These are phyloP conservation scores for Lutjanus campechanus DNA, from an alignment of 2,797 vertebrate genomes.

Conservation along the genomic window DNA sequence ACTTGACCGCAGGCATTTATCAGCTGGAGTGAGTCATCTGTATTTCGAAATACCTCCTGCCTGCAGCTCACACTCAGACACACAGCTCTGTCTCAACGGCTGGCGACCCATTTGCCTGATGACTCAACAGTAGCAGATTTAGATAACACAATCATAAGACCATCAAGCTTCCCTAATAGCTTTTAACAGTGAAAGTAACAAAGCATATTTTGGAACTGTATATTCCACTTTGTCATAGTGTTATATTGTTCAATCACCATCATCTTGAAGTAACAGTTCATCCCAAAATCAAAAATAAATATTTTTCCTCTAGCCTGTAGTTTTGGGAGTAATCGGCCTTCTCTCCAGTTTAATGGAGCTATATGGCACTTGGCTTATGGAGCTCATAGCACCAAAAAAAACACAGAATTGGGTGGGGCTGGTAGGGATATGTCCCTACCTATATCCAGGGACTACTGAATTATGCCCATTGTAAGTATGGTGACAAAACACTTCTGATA, in stretches of 20 bases:
- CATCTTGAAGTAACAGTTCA: not conserved
- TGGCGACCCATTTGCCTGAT: constrained; percentile 51
- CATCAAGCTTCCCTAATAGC: constrained; percentile 1
- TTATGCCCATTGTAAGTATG: too few relatives aligned
- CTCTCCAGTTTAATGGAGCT: too few relatives aligned
- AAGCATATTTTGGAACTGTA: not conserved
- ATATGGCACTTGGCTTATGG: too few relatives aligned
- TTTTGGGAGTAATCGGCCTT: too few relatives aligned
- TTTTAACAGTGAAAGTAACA: constrained; percentile 15
- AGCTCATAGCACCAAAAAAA: too few relatives aligned
- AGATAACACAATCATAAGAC: constrained; percentile 49
- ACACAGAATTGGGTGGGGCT: too few relatives aligned
- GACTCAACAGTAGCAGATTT: constrained; percentile 49
- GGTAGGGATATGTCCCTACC: too few relatives aligned
- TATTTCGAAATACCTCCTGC: constrained; percentile 47
- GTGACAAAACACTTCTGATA: too few relatives aligned
- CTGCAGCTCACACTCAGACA: constrained; percentile 56
- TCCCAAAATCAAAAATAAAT: too few relatives aligned
- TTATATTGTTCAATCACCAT: not conserved
- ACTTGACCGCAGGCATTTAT: constrained; percentile 55
- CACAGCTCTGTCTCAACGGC: constrained; percentile 36
- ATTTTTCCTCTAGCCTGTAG: too few relatives aligned
- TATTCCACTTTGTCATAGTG: not conserved
- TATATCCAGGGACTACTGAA: too few relatives aligned
- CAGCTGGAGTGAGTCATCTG: constrained; percentile 69